Evolutionary conservation across 2,113 vertebrate genomes (phyloP).

Genomic region (Alethe castanea): DNA sequence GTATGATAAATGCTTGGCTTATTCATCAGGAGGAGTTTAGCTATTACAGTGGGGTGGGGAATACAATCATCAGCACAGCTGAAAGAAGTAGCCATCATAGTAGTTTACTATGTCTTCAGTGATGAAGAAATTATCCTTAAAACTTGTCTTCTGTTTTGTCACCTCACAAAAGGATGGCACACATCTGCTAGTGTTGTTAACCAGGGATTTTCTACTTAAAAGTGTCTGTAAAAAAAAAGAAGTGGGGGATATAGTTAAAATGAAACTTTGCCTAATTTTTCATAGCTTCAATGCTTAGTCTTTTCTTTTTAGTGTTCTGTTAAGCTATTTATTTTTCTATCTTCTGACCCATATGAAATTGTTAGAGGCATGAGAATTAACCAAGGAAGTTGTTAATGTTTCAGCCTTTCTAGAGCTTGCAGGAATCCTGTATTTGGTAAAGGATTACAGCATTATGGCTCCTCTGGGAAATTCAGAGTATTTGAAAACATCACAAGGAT

Average conservation of each 20-base stretch:
- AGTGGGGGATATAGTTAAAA: not conserved
- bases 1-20: accelerated
- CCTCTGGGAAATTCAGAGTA: not conserved
- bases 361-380: not conserved
- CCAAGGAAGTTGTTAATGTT: not conserved
- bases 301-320: not conserved
- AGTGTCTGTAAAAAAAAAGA: not conserved
- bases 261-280: not conserved
- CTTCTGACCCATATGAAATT: not conserved
- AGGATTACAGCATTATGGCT: not conserved
- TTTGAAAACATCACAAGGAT: not conserved
- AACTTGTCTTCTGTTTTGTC: not conserved
- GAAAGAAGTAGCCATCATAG: not conserved
- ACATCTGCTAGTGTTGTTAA: not conserved
- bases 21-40: not conserved
- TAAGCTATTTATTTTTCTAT: not conserved
- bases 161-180: not conserved
- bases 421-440: not conserved
- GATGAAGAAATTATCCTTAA: not conserved
- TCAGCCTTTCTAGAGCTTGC: not conserved
- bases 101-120: not conserved
- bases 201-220: not conserved
- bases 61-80: not conserved
- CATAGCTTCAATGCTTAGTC: not conserved
- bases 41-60: accelerated